Base-by-base conservation (phyloP, 2,888 invertebrate species). In the Nomada fucata region DNA sequence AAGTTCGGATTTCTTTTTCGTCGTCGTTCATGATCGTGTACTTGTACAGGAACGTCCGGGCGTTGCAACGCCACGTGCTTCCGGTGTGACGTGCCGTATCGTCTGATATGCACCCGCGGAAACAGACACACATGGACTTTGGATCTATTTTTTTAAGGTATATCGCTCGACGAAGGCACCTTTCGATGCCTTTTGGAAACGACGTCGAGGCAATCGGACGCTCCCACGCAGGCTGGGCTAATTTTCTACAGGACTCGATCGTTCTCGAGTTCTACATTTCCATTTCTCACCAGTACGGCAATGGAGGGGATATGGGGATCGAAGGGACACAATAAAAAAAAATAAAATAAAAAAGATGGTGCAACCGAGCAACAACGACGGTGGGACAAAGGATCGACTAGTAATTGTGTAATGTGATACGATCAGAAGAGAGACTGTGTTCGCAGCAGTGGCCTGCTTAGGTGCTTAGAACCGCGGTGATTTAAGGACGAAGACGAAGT, bases 381-480 rank as follows among this genome's bases (percentile, higher is more conserved):
- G 76, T 52, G 55, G 76, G 67, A 72, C 63, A 72, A 81, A 77
- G 81, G 76, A 88, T 86, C 75, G 84, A 81, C 73, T 79, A 76
- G 79, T 86, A 81, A 76, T 73, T 84, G 83, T 82, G 85, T 78
- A 92, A 91, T 93, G 93, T 93, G 93, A 93, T 93, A 93, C 90
- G 90, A 90, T 90, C 89, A 87, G 80, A 89, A 89, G 69, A 72
- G 89, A 89, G 89, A 91, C 91, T 92, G 92, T 93, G 93, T 93
- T 93, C 92, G 92, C 91, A 91, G 93, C 91, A 92, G 93, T 93
- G 93, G 91, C 92, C 92, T 92, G 92, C 63, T 92, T 93, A 92
- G 92, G 92, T 93, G 92, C 92, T 92, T 93, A 93, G 92, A 88
- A 83, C 76, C 70, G 80, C 76, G 77, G 68, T 84, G 81, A 82